Evolutionary conservation across 23 tunicate genomes (phyloP).

Genomic region (Trididemnum clinides): DNA sequence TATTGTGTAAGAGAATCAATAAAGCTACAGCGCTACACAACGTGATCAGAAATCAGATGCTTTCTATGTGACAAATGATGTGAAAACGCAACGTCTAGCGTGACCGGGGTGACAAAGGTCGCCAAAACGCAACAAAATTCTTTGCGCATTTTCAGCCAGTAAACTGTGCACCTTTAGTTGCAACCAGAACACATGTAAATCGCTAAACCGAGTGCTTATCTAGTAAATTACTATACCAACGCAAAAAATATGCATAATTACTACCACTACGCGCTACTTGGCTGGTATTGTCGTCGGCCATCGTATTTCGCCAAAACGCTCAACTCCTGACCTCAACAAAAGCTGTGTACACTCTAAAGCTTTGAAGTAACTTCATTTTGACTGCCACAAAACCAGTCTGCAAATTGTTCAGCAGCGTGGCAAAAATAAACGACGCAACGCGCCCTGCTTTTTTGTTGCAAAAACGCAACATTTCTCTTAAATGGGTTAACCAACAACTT

Average conservation of each 20-base stretch:
- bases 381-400: neutral
- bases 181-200: neutral
- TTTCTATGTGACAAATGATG: neutral
- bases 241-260: no score
- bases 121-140: no score
- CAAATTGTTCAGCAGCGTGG: neutral
- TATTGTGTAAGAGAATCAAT: neutral
- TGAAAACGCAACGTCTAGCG: neutral
- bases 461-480: no score
- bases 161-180: no score
- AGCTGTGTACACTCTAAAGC: neutral
- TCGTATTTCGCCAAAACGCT: neutral
- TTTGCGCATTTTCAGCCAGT: no score
- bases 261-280: neutral
- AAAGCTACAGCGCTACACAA: no score
- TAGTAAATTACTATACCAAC: no score
- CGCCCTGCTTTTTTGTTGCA: neutral
- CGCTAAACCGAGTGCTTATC: no score
- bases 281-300: neutral
- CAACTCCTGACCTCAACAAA: neutral
- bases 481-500: neutral
- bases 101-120: neutral
- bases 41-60: no score
- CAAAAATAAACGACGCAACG: neutral
- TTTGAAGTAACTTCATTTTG: neutral